Percentiles rank a stretch among this genome's conserved stretches.
Conservation (phyloP, 2,888 invertebrate genomes). For the Drosophila macrothrix region DNA sequence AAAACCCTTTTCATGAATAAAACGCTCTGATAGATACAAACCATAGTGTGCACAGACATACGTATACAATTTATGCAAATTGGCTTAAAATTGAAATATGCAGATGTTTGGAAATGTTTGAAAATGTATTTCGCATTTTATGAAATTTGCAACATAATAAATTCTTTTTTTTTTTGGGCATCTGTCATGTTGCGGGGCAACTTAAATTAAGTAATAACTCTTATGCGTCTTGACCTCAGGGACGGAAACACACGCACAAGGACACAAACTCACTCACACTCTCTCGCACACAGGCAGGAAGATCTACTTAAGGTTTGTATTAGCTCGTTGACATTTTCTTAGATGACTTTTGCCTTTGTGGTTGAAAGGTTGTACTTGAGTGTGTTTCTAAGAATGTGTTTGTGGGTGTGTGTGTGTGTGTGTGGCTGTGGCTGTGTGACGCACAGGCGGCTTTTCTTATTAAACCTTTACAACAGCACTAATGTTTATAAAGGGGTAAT, state of each 20-base stretch:
- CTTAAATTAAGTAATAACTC: conserved; percentile 83
- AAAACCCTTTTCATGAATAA: conserved; percentile 66
- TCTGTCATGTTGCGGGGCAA: conserved; percentile 57
- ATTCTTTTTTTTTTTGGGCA: conserved; percentile 52
- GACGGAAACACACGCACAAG: conserved; percentile 33
- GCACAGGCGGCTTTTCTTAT: conserved; percentile 65
- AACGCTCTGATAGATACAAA: conserved; percentile 30
- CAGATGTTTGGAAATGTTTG: conserved; percentile 69
- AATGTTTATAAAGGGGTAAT: conserved; percentile 7
- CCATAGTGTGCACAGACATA: conserved; percentile 1
- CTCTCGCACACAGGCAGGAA: conserved; percentile 1
- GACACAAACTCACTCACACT: conserved; percentile 25
- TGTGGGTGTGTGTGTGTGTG: not conserved
- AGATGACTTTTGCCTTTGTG: conserved; percentile 69
- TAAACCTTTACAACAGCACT: conserved; percentile 55
- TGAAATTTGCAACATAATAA: conserved; percentile 78
- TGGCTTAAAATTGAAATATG: conserved; percentile 77
- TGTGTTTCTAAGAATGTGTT: conserved; percentile 19
- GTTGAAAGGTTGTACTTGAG: conserved; percentile 48
- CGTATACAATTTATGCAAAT: conserved; percentile 72
- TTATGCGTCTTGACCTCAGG: conserved; percentile 72
- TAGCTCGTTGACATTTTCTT: conserved; percentile 75
- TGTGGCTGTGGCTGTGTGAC: conserved; percentile 11
- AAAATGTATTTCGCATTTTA: conserved; percentile 74
- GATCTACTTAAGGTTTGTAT: conserved; percentile 40